These are phyloP conservation scores for Dusona sp. DNA, from an alignment of 2,888 invertebrate species.

Conservation along the genomic window DNA sequence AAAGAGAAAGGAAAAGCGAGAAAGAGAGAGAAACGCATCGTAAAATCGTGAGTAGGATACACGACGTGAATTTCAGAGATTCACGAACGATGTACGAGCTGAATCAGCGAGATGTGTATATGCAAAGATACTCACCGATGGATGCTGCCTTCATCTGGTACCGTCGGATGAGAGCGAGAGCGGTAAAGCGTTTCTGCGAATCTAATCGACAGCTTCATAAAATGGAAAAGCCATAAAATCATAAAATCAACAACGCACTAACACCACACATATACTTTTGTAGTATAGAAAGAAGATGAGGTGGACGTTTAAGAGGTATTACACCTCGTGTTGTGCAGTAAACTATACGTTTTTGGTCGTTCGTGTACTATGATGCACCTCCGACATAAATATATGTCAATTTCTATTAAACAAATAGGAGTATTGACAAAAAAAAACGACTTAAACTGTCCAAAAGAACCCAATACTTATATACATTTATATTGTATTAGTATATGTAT, in stretches of 20 bases:
- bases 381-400: not conserved
- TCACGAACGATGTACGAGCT: slow-evolving; percentile 57
- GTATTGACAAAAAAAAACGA: not conserved
- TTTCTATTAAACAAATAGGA: slow-evolving; percentile 7
- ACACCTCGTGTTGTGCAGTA: slow-evolving; percentile 10
- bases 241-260: slow-evolving; percentile 81
- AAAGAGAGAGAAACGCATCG: slow-evolving; percentile 44
- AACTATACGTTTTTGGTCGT: slow-evolving; percentile 51
- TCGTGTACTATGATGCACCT: slow-evolving; percentile 63
- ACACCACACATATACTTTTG: slow-evolving; percentile 14
- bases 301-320: not conserved
- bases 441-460: not conserved
- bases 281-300: not conserved
- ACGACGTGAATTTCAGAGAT: slow-evolving; percentile 55
- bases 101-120: slow-evolving; percentile 33
- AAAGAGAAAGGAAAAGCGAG: not conserved
- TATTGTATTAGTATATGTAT: slow-evolving; percentile 9
- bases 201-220: slow-evolving; percentile 85
- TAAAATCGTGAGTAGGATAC: slow-evolving; percentile 51
- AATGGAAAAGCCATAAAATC: slow-evolving; percentile 83
- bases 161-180: slow-evolving; percentile 62
- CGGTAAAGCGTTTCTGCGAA: slow-evolving; percentile 79
- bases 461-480: not conserved
- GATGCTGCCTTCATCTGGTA: slow-evolving; percentile 38
- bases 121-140: slow-evolving; percentile 31